Evolutionary conservation across 1,140 invertebrate genomes (phyloP).

Genomic region (Bombus cullumanus): DNA sequence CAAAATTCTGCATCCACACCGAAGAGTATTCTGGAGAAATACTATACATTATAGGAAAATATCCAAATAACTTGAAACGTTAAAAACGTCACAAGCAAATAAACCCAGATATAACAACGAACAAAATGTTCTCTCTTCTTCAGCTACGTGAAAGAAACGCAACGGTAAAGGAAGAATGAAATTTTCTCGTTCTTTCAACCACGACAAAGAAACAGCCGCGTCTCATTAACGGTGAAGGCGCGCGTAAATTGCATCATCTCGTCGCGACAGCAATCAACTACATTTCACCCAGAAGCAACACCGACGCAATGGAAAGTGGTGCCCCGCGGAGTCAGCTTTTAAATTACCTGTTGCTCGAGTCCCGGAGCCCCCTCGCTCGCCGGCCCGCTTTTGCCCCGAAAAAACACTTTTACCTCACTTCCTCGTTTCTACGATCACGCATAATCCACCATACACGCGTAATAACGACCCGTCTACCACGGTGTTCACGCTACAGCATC

Average conservation of each 20-base stretch:
- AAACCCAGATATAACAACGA: too few species aligned
- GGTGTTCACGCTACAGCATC: neutral
- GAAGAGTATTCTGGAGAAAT: too few species aligned
- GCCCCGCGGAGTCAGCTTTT: slow-evolving; percentile 25
- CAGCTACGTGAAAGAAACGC: too few species aligned
- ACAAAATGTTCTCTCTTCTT: too few species aligned
- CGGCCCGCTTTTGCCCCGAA: slow-evolving; percentile 78
- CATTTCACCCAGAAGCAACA: neutral
- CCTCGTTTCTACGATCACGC: slow-evolving; percentile 54
- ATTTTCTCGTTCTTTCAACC: neutral
- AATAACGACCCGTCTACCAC: neutral
- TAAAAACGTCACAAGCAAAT: too few species aligned
- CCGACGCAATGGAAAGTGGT: neutral
- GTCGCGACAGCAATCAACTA: neutral
- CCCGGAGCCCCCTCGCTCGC: slow-evolving; percentile 80
- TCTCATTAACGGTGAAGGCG: neutral
- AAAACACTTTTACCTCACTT: slow-evolving; percentile 81
- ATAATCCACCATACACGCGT: slow-evolving; percentile 51
- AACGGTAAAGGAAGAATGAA: neutral
- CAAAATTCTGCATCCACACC: too few species aligned
- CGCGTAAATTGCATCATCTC: neutral
- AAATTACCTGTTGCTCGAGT: slow-evolving; percentile 81
- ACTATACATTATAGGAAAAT: too few species aligned
- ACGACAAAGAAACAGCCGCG: neutral
- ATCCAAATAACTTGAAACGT: too few species aligned